Evolutionary conservation across 2,888 invertebrate species (phyloP).

Genomic region (Stramonita haemastoma): DNA sequence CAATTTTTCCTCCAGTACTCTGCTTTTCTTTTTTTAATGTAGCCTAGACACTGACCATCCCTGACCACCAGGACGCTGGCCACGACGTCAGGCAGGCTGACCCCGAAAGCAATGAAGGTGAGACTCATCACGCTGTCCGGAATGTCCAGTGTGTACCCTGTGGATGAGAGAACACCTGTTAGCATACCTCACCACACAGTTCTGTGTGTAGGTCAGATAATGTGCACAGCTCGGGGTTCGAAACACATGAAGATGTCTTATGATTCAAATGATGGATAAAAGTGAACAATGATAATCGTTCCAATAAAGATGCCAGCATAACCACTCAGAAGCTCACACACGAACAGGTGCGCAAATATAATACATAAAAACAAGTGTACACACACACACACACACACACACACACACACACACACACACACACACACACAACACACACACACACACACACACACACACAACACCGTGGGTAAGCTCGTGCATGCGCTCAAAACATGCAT

Average conservation of each 20-base stretch:
- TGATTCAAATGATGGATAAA: neutral
- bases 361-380: neutral
- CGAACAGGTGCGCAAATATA: neutral
- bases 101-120: conserved; percentile 76
- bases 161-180: neutral
- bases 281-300: neutral
- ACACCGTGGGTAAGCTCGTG: too few relatives aligned
- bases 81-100: conserved; percentile 91
- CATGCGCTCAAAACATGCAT: too few relatives aligned
- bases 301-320: neutral
- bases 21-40: neutral
- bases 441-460: too few relatives aligned
- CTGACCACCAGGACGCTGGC: conserved; percentile 96
- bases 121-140: conserved; percentile 77
- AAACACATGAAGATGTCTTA: too few relatives aligned
- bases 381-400: neutral
- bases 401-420: too few relatives aligned
- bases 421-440: too few relatives aligned
- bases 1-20: too few relatives aligned
- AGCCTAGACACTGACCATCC: conserved; percentile 85
- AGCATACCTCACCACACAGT: too few relatives aligned
- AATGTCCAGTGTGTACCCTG: conserved; percentile 73
- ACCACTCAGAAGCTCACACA: neutral
- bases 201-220: too few relatives aligned
- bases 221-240: too few relatives aligned